Percentiles rank a stretch among this genome's conserved stretches.
Conservation (phyloP, 2,113 vertebrate species). For the Leuciscus idus region DNA sequence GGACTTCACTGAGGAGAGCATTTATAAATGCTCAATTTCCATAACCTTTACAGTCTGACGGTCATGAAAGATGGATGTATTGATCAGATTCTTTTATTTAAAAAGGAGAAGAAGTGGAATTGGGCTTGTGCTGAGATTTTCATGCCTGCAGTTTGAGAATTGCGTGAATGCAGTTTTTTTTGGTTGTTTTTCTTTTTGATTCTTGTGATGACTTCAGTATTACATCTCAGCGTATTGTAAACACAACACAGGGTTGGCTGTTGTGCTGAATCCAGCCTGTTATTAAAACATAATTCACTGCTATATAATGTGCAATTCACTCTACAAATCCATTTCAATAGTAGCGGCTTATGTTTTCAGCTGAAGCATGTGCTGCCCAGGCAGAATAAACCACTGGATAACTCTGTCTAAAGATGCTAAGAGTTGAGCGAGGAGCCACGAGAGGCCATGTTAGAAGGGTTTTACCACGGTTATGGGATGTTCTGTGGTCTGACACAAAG, state of each 20-base stretch:
- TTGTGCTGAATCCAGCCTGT: slow-evolving; percentile 28
- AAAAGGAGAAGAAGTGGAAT: slow-evolving; percentile 19
- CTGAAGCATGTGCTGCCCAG: slow-evolving; percentile 7
- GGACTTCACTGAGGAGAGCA: slow-evolving; percentile 64
- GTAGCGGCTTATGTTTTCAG: slow-evolving; percentile 4
- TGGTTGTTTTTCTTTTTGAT: slow-evolving; percentile 28
- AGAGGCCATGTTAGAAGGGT: not conserved
- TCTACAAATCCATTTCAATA: not conserved
- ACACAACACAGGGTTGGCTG: slow-evolving; percentile 56
- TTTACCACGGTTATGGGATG: not conserved
- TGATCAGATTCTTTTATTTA: slow-evolving; percentile 17
- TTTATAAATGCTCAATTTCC: slow-evolving; percentile 65
- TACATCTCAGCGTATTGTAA: slow-evolving; percentile 67
- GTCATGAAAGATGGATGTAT: slow-evolving; percentile 29
- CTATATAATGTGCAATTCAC: not conserved
- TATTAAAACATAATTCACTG: slow-evolving; percentile 39
- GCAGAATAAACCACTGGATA: not conserved
- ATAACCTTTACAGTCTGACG: slow-evolving; percentile 45
- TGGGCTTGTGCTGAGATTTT: slow-evolving; percentile 51
- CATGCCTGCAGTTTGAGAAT: slow-evolving; percentile 50
- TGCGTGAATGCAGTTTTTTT: slow-evolving; percentile 34
- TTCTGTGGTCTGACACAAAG: not conserved
- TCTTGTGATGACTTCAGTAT: slow-evolving; percentile 63
- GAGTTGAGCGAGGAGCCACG: not conserved
- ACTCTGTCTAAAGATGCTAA: not conserved